Conservation (phyloP, 2,888 invertebrate genomes). For the Autographa gamma region DNA sequence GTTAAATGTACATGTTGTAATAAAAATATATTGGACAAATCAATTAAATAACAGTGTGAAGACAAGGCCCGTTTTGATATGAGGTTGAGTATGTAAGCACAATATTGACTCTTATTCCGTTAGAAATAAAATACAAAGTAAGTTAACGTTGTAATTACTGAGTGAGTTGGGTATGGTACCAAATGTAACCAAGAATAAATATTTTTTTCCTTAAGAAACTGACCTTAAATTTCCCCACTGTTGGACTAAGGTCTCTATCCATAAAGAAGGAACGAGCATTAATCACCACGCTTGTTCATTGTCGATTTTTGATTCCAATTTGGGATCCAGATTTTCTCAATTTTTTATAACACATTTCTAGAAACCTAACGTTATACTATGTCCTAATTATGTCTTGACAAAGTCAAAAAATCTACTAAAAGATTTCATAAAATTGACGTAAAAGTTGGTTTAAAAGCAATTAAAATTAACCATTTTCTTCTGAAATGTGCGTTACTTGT, state of each 20-base stretch:
- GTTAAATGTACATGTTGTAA: neutral
- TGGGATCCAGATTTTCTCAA: too few relatives aligned
- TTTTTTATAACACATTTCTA: too few relatives aligned
- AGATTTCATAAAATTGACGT: too few relatives aligned
- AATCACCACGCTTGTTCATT: neutral
- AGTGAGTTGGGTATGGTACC: constrained; percentile 23
- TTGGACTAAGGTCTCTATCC: neutral
- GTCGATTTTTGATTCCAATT: too few relatives aligned
- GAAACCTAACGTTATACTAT: too few relatives aligned
- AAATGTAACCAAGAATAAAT: constrained; percentile 14
- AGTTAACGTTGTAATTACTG: constrained; percentile 22
- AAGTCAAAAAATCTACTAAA: too few relatives aligned
- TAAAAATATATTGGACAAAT: neutral
- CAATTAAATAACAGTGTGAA: neutral
- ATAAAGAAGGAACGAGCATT: neutral
- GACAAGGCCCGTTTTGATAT: neutral
- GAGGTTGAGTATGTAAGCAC: constrained; percentile 17
- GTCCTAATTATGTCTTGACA: too few relatives aligned
- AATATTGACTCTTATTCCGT: constrained; percentile 21
- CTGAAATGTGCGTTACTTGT: too few relatives aligned
- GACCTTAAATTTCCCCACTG: neutral
- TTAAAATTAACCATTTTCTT: too few relatives aligned
- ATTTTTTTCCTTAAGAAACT: neutral
- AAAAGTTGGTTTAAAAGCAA: too few relatives aligned
- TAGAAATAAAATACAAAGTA: constrained; percentile 40